A percentile compares a stretch with the other conserved stretches of the same genome.
phyloP scores from a whole-genome alignment of 2,113 vertebrate genomes.

The Plecturocebus donacophilus region DNA sequence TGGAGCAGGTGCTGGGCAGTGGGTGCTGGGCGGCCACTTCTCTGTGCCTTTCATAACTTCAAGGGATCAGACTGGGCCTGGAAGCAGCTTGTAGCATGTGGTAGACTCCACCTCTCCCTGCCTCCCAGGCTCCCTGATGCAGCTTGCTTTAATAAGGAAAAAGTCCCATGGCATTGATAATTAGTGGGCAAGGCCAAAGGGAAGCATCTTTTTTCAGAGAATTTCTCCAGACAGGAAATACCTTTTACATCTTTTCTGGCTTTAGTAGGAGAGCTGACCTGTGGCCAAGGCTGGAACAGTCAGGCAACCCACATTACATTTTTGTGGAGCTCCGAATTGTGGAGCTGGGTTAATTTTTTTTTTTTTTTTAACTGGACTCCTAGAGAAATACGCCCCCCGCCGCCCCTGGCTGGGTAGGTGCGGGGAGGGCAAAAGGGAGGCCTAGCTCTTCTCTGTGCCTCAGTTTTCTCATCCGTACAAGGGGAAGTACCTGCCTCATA shows the following conservation, averaged over 20 bases:
- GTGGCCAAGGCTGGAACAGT: not conserved
- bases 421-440: not conserved
- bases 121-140: not conserved
- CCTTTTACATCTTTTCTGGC: not conserved
- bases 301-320: not conserved
- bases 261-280: not conserved
- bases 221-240: not conserved
- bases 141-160: slow-evolving; percentile 62
- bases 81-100: not conserved
- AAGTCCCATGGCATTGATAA: slow-evolving; percentile 25
- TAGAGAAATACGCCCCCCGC: not conserved
- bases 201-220: not conserved
- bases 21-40: not conserved
- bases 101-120: not conserved
- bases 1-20: not conserved
- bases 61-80: not conserved
- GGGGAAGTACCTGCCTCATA: not conserved
- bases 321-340: not conserved
- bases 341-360: too few relatives aligned
- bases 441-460: not conserved
- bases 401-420: not conserved
- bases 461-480: not conserved
- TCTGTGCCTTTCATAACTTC: not conserved
- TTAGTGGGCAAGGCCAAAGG: slow-evolving; percentile 61
- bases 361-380: not conserved